Conservation (phyloP, 2,888 invertebrate species). For the Cephonodes hylas region DNA sequence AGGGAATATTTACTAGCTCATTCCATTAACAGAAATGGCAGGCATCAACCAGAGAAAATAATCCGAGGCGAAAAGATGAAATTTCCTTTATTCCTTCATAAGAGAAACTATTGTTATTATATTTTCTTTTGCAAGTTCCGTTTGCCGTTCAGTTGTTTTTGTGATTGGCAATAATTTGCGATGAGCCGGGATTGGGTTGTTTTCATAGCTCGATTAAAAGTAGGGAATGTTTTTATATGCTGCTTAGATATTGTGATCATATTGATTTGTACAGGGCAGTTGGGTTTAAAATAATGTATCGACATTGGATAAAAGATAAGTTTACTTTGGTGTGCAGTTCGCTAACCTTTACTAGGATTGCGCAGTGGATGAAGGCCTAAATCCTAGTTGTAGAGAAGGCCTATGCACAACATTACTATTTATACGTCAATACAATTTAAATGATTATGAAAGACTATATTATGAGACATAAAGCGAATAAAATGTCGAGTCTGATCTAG, state of each 20-base stretch:
- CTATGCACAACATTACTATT: too few relatives aligned
- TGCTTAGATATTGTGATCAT: not conserved
- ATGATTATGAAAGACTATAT: too few relatives aligned
- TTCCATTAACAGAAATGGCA: conserved; percentile 55
- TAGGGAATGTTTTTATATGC: not conserved
- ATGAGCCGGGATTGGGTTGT: not conserved
- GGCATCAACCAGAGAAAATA: conserved; percentile 50
- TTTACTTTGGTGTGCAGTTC: too few relatives aligned
- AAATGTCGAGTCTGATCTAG: too few relatives aligned
- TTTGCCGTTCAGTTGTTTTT: conserved; percentile 8
- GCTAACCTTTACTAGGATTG: too few relatives aligned
- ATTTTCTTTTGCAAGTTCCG: conserved; percentile 10
- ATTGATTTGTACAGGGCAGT: too few relatives aligned
- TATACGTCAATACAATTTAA: too few relatives aligned
- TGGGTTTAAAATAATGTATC: too few relatives aligned
- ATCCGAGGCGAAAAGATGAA: conserved; percentile 35
- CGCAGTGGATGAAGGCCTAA: too few relatives aligned
- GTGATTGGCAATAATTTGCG: conserved; percentile 7
- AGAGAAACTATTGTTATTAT: conserved; percentile 13
- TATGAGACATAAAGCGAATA: too few relatives aligned
- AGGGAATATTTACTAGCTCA: conserved; percentile 48
- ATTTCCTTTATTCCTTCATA: conserved; percentile 24
- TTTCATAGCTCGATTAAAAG: not conserved
- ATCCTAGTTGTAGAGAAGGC: too few relatives aligned
- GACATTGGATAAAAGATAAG: too few relatives aligned